Base-by-base conservation (phyloP, 2,113 vertebrate species). In the Chauna torquata region DNA sequence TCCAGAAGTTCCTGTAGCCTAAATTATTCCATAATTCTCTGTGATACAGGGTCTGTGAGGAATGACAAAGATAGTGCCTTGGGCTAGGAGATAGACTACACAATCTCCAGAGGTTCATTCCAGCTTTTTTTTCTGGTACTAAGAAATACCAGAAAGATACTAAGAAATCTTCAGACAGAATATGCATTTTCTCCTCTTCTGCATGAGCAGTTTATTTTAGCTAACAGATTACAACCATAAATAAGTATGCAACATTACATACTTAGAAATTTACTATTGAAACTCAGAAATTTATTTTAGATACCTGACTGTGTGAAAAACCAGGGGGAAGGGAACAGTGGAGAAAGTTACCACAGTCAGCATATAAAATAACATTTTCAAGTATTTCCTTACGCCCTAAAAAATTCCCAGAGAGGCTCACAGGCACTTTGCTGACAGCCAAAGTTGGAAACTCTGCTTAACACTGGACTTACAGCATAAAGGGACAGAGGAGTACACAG, bases 21-120 rank as follows among this genome's bases (percentile, higher is more conserved):
- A 62, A 85, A 79, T 79, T 79, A 88, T 69, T 85, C 65, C 49
- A 1, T 82, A 72, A 66, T 76, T 93, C 61, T 52, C 84, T 61
- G 50, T 32, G 40, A 86, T 64, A 68, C 42, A 24, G 34, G 7
- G 4, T 58, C 66, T 93, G 74, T 72, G 47, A 95, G 49, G 74
- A 96, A 96, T 87, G 54, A 93, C 75, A 96, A 93, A 94, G 82
- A 85, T 5, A 85, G 34, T 42, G 96, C 96, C 94, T 88, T 91
- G 62, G 90, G 94, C 93, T 89, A 91, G 20, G 40, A 95, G 54
- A 71, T 22, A 2, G 2, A 22, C 27, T 61, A 25, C n/a, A 82
- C 30, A 52, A 42, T 83, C 92, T 93, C 93, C 78, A 82, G 93
- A 82, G 96, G 62, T 58, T 94, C 54, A 38, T 54, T 69, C 66